Percentiles rank a stretch among this genome's conserved stretches.
These are phyloP conservation scores for Philopotamus ludificatus DNA, from an alignment of 1,140 invertebrate species.

Conservation along the genomic window DNA sequence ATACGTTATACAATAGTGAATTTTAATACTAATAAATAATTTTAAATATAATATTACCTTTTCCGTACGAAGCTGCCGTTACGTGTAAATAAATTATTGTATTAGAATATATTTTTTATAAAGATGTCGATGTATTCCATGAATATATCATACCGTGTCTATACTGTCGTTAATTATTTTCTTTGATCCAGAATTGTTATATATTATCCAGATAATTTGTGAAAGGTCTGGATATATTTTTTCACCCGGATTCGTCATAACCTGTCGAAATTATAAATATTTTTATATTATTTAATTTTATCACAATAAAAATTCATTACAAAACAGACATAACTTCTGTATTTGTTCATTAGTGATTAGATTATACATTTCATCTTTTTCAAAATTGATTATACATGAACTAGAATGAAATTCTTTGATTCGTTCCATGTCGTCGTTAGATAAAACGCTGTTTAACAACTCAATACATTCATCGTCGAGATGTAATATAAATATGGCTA, in stretches of 20 bases:
- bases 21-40: not conserved
- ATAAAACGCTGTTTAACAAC: slow-evolving; percentile 9
- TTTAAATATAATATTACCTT: no score
- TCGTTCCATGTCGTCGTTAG: slow-evolving; percentile 13
- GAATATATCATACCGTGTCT: no score
- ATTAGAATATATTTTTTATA: no score
- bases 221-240: slow-evolving; percentile 49
- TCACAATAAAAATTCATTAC: slow-evolving; percentile 1
- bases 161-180: no score
- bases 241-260: slow-evolving; percentile 3
- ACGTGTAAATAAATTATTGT: no score
- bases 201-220: slow-evolving; percentile 50
- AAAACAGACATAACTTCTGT: slow-evolving; percentile 17
- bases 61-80: no score
- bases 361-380: slow-evolving; percentile 12
- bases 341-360: slow-evolving; percentile 28
- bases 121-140: no score
- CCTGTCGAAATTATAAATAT: slow-evolving; percentile 1
- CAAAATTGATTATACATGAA: not conserved
- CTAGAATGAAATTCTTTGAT: slow-evolving; percentile 21
- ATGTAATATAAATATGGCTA: slow-evolving; percentile 44
- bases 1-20: slow-evolving; percentile 63
- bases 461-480: slow-evolving; percentile 15
- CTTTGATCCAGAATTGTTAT: no score
- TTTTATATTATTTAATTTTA: slow-evolving; percentile 3